Percentiles rank a stretch among this genome's conserved stretches.
Evolutionary conservation across 2,113 vertebrate species (phyloP).

Genomic region (Lathamus discolor): DNA sequence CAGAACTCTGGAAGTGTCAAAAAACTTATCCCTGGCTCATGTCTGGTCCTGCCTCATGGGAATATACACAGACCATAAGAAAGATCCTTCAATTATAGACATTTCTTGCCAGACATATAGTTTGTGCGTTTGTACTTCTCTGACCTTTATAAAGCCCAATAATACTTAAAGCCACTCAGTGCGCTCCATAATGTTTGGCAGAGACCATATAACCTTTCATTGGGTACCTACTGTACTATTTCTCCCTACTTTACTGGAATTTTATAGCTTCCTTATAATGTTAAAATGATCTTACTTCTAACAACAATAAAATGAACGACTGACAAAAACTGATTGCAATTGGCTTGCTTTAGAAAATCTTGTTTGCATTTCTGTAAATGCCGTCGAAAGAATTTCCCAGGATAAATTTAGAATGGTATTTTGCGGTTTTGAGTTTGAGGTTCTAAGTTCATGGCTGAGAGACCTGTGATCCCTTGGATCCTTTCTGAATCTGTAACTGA

Average conservation of each 20-base stretch:
- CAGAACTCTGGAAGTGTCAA: background rate
- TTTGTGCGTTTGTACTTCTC: background rate
- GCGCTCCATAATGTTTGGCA: background rate
- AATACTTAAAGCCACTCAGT: background rate
- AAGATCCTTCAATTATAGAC: background rate
- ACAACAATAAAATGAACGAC: background rate
- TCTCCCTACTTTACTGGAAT: background rate
- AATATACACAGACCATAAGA: background rate
- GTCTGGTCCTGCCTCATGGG: background rate
- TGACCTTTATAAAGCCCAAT: background rate
- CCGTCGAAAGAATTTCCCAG: background rate
- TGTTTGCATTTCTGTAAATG: background rate
- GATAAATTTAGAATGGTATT: background rate
- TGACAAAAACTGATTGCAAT: background rate
- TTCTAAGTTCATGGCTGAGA: background rate
- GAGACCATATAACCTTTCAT: background rate
- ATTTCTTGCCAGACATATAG: background rate
- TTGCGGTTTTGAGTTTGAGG: background rate
- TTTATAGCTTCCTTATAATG: background rate
- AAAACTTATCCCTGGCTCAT: background rate
- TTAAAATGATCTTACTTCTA: background rate
- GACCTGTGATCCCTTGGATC: background rate
- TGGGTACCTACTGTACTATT: background rate
- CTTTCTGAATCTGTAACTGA: background rate
- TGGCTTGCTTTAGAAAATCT: background rate